Evolutionary conservation across 1,140 invertebrate species (phyloP), one percentile per base, ranked within the genome.

Genomic region (Oreohelix idahoensis): DNA sequence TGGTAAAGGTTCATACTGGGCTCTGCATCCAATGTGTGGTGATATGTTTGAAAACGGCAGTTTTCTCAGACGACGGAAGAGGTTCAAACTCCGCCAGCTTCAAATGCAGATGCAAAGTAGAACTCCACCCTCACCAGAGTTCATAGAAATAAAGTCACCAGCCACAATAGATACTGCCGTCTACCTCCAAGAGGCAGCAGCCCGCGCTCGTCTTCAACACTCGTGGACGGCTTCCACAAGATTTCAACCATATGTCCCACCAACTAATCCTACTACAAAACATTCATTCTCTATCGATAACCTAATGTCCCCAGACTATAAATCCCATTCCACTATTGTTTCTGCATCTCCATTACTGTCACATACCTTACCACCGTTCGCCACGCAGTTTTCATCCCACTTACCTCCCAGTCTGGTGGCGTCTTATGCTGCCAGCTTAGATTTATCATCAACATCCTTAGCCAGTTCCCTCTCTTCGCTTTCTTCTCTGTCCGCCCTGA

Each of bases 31-130:
- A 8, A 91, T 92, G 85, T 91, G 89, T 49, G 87, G 88, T 10
- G 90, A 91, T 78, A 92, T 92, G 90, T 92, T 98, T 93, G 97
- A 98, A 92, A 98, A 98, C 92, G 97, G 97, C 0, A 96, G 96
- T 84, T 94, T 97, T 53, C 93, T 98, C 0, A 93, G 97, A 20
- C 93, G 97, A 58, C 93, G 97, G 79, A 98, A 98, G 90, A 93
- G 97, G 0, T 98, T 98, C 94, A 97, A 97, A 87, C 58, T 89
- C 26, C 58, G 79, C 1, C 79, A 80, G 69, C 20, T 71, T 26
- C 79, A 80, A 36, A 63, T 79, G 51, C 77, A 79, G 77, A 79
- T 81, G 63, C 79, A 81, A 70, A 51, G 74, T 26, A 73, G 82
- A 36, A 76, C 76, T 79, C 75, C 80, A 74, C 45, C 71, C 5